Percentiles rank a stretch among this genome's conserved stretches.
Evolutionary conservation across 2,797 vertebrate species (phyloP).

Genomic region (Aulostomus chinensis): DNA sequence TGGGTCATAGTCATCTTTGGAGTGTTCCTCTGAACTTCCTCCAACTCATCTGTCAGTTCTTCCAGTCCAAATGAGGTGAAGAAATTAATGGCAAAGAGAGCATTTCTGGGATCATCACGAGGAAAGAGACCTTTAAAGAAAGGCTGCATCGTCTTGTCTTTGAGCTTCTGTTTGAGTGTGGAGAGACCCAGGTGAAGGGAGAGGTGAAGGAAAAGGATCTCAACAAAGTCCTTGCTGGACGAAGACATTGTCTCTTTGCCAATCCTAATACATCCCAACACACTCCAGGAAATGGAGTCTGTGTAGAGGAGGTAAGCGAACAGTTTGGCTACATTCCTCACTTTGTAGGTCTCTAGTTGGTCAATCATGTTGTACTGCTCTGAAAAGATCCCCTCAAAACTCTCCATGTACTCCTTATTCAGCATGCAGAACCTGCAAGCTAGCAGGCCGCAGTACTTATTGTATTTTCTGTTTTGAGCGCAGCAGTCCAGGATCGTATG

Average conservation of each 20-base stretch:
- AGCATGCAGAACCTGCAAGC: constrained; percentile 97
- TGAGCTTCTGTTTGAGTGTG: constrained; percentile 92
- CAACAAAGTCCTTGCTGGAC: constrained; percentile 98
- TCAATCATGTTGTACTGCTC: constrained; percentile 98
- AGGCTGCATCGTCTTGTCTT: constrained; percentile 90
- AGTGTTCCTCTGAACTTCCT: too few relatives aligned
- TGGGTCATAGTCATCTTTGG: too few relatives aligned
- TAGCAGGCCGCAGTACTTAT: constrained; percentile 97
- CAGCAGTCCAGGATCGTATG: constrained; percentile 99
- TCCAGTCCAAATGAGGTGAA: constrained; percentile 98
- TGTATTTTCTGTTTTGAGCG: constrained; percentile 96
- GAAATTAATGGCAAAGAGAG: constrained; percentile 98
- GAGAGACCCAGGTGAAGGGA: constrained; percentile 99
- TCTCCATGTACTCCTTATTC: constrained; percentile 98
- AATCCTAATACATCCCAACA: constrained; percentile 92
- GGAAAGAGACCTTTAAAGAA: constrained; percentile 97
- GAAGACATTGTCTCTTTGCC: constrained; percentile 98
- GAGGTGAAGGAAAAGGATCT: constrained; percentile 98
- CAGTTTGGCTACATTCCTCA: constrained; percentile 96
- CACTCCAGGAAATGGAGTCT: constrained; percentile 96
- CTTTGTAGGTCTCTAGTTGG: constrained; percentile 96
- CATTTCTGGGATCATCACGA: constrained; percentile 96
- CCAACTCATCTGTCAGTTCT: constrained; percentile 94
- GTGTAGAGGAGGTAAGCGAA: constrained; percentile 98
- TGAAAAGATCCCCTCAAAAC: constrained; percentile 94